phyloP scores from a whole-genome alignment of 2,888 invertebrate genomes.

The Acleris cristana region DNA sequence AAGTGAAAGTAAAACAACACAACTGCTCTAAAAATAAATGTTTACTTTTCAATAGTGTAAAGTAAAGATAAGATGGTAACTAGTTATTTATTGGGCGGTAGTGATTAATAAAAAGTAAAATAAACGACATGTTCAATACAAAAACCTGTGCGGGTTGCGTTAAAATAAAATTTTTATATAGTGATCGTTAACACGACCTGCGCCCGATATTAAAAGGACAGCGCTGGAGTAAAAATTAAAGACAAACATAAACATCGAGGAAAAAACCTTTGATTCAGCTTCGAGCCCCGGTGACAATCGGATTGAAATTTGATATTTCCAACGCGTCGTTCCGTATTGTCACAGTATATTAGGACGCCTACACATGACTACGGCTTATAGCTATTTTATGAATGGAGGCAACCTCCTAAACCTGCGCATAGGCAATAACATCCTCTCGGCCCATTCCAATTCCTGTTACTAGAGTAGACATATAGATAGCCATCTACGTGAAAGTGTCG shows the following conservation, averaged over 20 bases:
- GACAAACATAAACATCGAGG: slow-evolving; percentile 77
- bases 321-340: slow-evolving; percentile 64
- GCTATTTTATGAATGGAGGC: slow-evolving; percentile 69
- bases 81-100: slow-evolving; percentile 48
- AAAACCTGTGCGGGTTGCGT: slow-evolving; percentile 67
- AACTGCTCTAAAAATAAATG: neutral
- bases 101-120: slow-evolving; percentile 77
- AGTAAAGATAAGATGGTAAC: slow-evolving; percentile 34
- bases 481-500: slow-evolving; percentile 36
- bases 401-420: slow-evolving; percentile 24
- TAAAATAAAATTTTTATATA: slow-evolving; percentile 82
- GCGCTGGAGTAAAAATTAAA: slow-evolving; percentile 80
- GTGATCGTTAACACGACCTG: slow-evolving; percentile 79
- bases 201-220: slow-evolving; percentile 79
- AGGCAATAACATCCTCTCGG: slow-evolving; percentile 20
- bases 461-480: slow-evolving; percentile 27
- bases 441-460: slow-evolving; percentile 17
- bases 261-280: slow-evolving; percentile 73
- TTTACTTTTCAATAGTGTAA: slow-evolving; percentile 1
- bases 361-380: slow-evolving; percentile 57
- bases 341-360: slow-evolving; percentile 56
- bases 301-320: slow-evolving; percentile 78
- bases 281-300: slow-evolving; percentile 67
- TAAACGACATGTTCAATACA: slow-evolving; percentile 75
- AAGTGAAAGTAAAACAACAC: neutral